Percentiles rank a stretch among this genome's conserved stretches.
These are phyloP conservation scores for Alouatta palliata DNA, from an alignment of 2,113 vertebrate genomes.

Conservation along the genomic window DNA sequence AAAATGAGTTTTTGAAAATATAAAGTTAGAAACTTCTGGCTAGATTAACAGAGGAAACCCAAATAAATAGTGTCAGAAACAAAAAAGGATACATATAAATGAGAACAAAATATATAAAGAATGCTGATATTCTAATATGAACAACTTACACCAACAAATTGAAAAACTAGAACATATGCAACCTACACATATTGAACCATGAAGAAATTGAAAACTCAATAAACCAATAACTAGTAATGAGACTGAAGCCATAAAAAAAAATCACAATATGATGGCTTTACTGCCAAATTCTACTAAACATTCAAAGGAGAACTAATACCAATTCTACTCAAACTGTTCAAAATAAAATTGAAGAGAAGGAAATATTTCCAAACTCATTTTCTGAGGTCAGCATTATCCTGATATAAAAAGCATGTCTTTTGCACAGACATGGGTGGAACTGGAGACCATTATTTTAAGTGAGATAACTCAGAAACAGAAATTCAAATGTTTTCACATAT, in stretches of 20 bases:
- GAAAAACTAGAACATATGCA: neutral
- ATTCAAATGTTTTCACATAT: too few species aligned
- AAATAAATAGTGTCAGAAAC: neutral
- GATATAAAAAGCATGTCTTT: neutral
- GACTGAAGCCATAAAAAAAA: neutral
- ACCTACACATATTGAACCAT: neutral
- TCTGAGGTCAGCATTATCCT: neutral
- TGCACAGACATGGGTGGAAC: too few species aligned
- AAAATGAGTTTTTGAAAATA: neutral
- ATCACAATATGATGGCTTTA: neutral
- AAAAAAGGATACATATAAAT: neutral
- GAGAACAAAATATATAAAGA: neutral
- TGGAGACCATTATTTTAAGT: too few species aligned
- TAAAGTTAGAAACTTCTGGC: neutral
- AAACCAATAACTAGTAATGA: neutral
- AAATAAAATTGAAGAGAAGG: neutral
- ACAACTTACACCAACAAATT: neutral
- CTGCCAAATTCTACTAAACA: neutral
- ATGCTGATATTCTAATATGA: neutral
- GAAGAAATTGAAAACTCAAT: neutral
- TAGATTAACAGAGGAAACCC: neutral
- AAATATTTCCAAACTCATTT: neutral
- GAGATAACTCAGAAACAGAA: too few species aligned
- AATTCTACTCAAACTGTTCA: neutral
- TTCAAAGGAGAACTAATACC: neutral